These are phyloP conservation scores for Trachelus stipa DNA, from an alignment of 2,888 invertebrate species.

Conservation along the genomic window DNA sequence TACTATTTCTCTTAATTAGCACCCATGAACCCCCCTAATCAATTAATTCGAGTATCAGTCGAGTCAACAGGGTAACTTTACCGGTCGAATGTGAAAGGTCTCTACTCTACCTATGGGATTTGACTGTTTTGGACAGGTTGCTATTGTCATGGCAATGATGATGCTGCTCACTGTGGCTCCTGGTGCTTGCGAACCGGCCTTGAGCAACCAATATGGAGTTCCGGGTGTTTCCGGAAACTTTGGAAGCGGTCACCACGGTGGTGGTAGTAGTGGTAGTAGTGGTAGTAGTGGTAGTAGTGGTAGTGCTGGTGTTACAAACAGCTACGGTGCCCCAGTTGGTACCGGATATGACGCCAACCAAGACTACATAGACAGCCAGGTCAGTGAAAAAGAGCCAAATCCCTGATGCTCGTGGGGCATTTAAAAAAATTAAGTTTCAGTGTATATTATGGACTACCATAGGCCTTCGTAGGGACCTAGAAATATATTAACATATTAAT, in stretches of 20 bases:
- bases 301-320: constrained; percentile 45
- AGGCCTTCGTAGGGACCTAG: too few species aligned
- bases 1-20: not conserved
- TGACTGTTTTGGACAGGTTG: constrained; percentile 35
- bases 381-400: not conserved
- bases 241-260: constrained; percentile 36
- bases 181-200: constrained; percentile 48
- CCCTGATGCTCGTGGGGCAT: too few species aligned
- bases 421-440: too few species aligned
- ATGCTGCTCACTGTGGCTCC: constrained; percentile 29
- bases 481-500: too few species aligned
- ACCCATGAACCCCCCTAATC: not conserved
- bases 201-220: constrained; percentile 60
- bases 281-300: constrained; percentile 23
- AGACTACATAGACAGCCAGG: constrained; percentile 62
- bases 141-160: constrained; percentile 45
- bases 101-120: too few species aligned
- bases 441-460: too few species aligned
- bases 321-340: constrained; percentile 52
- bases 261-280: constrained; percentile 24
- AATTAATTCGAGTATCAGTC: not conserved
- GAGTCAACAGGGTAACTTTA: too few species aligned
- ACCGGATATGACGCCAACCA: constrained; percentile 44
- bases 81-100: too few species aligned
- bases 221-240: constrained; percentile 57